Conservation (phyloP, 2,113 vertebrate genomes). For the Ceratotherium simum region DNA sequence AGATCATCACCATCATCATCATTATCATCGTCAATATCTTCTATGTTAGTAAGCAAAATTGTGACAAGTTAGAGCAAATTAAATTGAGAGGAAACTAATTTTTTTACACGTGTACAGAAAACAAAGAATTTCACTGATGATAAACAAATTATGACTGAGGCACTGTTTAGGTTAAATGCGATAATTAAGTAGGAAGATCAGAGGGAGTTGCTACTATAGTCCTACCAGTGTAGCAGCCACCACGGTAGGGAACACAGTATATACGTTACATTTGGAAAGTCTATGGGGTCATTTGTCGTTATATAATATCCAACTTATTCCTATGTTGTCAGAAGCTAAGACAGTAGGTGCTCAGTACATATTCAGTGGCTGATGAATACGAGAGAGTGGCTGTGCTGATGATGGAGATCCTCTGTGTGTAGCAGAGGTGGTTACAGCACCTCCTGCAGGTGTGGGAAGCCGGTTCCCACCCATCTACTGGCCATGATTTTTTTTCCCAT, state of each 20-base stretch:
- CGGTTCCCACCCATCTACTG: too few relatives aligned
- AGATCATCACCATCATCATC: neutral
- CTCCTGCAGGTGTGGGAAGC: neutral
- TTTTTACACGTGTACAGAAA: neutral
- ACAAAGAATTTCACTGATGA: neutral
- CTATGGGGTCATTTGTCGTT: neutral
- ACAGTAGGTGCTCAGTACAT: neutral
- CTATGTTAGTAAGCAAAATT: neutral
- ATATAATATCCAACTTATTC: neutral
- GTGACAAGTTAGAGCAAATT: neutral
- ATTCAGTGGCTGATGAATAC: neutral
- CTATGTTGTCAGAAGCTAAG: neutral
- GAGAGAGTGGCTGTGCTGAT: neutral
- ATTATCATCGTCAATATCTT: neutral
- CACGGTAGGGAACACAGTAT: neutral
- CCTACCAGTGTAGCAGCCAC: neutral
- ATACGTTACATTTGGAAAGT: neutral
- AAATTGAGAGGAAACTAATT: neutral
- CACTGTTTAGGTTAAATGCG: neutral
- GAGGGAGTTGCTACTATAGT: neutral
- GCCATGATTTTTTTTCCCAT: too few relatives aligned
- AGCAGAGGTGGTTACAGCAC: neutral
- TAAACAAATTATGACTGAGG: neutral
- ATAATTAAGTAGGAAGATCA: neutral
- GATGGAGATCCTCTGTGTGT: neutral